These are phyloP conservation scores for Trissolcus brochymenae DNA, from an alignment of 2,888 invertebrate species.

Conservation along the genomic window DNA sequence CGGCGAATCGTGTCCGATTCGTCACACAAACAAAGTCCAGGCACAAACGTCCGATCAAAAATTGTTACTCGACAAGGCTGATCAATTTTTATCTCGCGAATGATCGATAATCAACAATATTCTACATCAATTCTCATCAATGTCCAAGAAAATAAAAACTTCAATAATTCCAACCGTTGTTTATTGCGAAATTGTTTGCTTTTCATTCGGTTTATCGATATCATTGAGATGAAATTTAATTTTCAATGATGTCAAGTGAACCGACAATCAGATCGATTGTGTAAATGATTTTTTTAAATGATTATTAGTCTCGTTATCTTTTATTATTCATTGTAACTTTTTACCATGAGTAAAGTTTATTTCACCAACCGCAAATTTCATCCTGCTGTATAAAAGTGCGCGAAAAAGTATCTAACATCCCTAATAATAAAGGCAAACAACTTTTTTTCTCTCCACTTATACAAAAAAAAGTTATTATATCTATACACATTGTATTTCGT, in stretches of 20 bases:
- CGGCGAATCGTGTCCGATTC: conserved; percentile 61
- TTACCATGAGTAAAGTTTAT: neutral
- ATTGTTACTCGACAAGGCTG: conserved; percentile 40
- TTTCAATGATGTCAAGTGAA: too few relatives aligned
- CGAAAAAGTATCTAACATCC: too few relatives aligned
- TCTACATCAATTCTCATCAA: conserved; percentile 33
- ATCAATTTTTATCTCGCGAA: conserved; percentile 45
- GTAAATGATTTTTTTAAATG: too few relatives aligned
- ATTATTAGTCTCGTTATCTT: too few relatives aligned
- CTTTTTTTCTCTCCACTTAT: conserved; percentile 19
- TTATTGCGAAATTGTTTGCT: neutral
- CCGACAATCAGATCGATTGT: neutral
- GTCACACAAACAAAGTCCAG: conserved; percentile 36
- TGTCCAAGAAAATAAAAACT: conserved; percentile 20
- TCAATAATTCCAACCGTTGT: neutral
- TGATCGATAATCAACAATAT: conserved; percentile 32
- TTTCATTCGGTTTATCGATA: too few relatives aligned
- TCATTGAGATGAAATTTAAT: conserved; percentile 3
- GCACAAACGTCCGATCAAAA: conserved; percentile 11
- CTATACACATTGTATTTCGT: conserved; percentile 36
- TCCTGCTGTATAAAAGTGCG: too few relatives aligned
- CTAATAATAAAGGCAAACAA: conserved; percentile 27
- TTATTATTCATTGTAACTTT: too few relatives aligned
- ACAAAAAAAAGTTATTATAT: conserved; percentile 37
- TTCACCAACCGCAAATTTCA: neutral